Percentiles rank a stretch among this genome's conserved stretches.
Evolutionary conservation across 92 coral and sea anemone species (phyloP).

Genomic region (Zoanthus solanderi): DNA sequence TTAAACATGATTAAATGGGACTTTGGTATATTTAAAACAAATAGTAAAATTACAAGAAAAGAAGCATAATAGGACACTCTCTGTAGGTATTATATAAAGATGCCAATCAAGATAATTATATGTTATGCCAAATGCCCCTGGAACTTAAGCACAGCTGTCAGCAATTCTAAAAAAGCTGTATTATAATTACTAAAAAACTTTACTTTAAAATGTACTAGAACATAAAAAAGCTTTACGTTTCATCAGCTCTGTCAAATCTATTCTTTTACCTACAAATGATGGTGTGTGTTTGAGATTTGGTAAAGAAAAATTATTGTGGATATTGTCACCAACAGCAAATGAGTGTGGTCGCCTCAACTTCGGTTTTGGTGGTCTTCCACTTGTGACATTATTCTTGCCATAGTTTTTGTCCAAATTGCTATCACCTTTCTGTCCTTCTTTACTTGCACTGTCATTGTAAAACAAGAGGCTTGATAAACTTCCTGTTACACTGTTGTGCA

Average conservation of each 20-base stretch:
- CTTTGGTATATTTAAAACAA: too few relatives aligned
- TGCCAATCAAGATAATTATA: too few relatives aligned
- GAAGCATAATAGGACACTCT: too few relatives aligned
- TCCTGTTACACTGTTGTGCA: constrained; percentile 78
- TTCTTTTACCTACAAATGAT: constrained; percentile 33
- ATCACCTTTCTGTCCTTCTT: constrained; percentile 7
- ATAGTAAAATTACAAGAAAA: too few relatives aligned
- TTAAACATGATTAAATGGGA: too few relatives aligned
- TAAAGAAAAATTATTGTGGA: constrained; percentile 51
- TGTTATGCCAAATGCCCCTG: too few relatives aligned
- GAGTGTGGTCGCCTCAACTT: constrained; percentile 76
- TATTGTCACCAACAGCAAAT: constrained; percentile 72
- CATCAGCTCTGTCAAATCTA: not conserved
- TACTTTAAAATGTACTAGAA: too few relatives aligned
- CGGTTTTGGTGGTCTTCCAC: constrained; percentile 11
- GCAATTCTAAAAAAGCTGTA: too few relatives aligned
- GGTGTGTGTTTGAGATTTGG: constrained; percentile 25
- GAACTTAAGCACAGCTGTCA: too few relatives aligned
- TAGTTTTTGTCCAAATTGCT: not conserved
- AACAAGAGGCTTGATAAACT: constrained; percentile 73
- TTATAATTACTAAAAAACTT: too few relatives aligned
- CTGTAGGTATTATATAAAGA: too few relatives aligned
- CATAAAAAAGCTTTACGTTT: not conserved
- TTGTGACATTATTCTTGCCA: not conserved
- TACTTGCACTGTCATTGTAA: constrained; percentile 29